Conservation (phyloP, 1,140 invertebrate genomes). For the Leptoteleia sp. region DNA sequence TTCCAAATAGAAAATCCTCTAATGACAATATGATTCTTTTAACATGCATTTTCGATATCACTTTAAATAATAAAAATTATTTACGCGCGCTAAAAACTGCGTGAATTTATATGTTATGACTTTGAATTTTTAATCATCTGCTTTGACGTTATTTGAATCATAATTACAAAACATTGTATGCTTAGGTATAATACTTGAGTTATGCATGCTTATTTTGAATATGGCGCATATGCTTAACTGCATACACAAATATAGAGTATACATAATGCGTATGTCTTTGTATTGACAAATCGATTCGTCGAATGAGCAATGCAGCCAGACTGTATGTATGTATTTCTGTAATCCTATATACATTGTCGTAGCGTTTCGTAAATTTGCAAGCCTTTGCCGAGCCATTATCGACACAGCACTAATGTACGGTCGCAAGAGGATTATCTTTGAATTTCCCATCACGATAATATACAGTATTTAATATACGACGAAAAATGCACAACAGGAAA, state of each 20-base stretch:
- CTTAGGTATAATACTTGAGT: too few species aligned
- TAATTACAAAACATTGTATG: background rate
- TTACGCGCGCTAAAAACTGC: too few species aligned
- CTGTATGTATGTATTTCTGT: conserved; percentile 58
- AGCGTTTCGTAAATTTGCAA: conserved; percentile 71
- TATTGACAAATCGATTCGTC: conserved; percentile 63
- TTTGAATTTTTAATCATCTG: too few species aligned
- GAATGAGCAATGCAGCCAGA: conserved; percentile 56
- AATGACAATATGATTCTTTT: too few species aligned
- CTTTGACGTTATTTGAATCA: background rate
- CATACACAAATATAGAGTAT: conserved; percentile 54
- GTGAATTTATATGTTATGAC: too few species aligned
- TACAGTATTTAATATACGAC: conserved; percentile 42
- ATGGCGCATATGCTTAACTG: conserved; percentile 17
- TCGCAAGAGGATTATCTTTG: conserved; percentile 72
- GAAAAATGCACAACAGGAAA: conserved; percentile 65
- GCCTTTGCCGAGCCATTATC: conserved; percentile 71
- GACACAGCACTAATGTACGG: conserved; percentile 70
- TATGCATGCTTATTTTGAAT: conserved; percentile 7
- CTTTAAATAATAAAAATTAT: too few species aligned
- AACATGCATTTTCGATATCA: too few species aligned
- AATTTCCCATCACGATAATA: conserved; percentile 65
- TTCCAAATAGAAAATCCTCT: too few species aligned
- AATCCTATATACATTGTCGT: conserved; percentile 67
- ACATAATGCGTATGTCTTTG: conserved; percentile 37